Base-by-base conservation (phyloP, 2,888 invertebrate species). In the Sicus ferrugineus region DNA sequence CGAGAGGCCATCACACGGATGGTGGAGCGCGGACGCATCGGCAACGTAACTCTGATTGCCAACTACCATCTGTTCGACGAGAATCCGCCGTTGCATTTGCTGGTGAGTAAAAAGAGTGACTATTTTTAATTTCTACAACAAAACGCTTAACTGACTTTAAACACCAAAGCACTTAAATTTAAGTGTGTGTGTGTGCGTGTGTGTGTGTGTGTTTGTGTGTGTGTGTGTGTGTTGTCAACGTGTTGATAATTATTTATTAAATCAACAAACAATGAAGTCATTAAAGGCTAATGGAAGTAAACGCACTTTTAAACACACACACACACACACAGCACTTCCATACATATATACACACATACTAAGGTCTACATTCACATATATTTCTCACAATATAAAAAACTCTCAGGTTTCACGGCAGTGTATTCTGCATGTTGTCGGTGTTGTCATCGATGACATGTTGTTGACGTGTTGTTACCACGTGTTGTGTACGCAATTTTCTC, bases 31-130 rank as follows among this genome's bases (percentile, higher is more conserved):
- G 89, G 89, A 50, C 87, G 88, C 30, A 86, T 90, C 67, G 88
- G 88, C 48, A 89, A 90, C 77, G 86, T 90, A 70, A 88, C 89
- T 46, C 82, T 90, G 63, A 88, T 89, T 31, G 89, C 92, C 0
- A 90, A 91, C 70, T 89, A 90, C 76, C 88, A 91, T 76, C 88
- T 90, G 68, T 90, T 92, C 73, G 89, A 90, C 71, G 91, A 91
- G 85, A 91, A 92, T 76, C 92, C 92, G 1, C 89, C 91, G 0
- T 85, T 93, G 0, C 88, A 89, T 76, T 85, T 92, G 73, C 89
- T 92, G 87, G 93, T 93, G 79, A 87, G 76, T 76, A 34, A 0
- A 30, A 50, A 38, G 58, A 1, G n/a, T n/a, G n/a, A n/a, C n/a
- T n/a, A n/a, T n/a, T n/a, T n/a, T n/a, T n/a, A n/a, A n/a, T n/a